Percentiles rank a stretch among this genome's conserved stretches.
These are phyloP conservation scores for Gasterosteus nipponicus DNA, from an alignment of 2,113 vertebrate genomes.

Conservation along the genomic window DNA sequence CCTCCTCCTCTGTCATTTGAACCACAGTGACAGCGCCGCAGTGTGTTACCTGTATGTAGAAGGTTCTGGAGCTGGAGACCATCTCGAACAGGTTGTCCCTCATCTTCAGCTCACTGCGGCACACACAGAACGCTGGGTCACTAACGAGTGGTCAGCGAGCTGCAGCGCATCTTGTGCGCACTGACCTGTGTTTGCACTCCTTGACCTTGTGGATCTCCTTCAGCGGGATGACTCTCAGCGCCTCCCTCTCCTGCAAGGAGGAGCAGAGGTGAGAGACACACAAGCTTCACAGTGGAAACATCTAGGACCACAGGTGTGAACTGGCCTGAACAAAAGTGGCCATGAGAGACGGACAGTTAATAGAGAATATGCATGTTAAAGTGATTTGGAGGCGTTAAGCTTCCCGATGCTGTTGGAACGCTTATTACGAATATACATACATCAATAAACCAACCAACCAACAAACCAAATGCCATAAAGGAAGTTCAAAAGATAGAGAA, in stretches of 20 bases:
- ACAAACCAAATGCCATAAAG: too few species aligned
- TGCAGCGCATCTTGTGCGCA: neutral
- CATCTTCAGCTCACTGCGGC: slow-evolving; percentile 92
- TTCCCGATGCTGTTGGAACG: too few species aligned
- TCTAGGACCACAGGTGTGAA: too few species aligned
- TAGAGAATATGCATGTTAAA: too few species aligned
- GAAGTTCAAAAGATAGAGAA: too few species aligned
- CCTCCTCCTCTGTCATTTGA: too few species aligned
- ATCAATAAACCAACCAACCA: too few species aligned
- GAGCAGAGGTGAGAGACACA: neutral
- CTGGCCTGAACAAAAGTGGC: too few species aligned
- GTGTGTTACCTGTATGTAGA: slow-evolving; percentile 92
- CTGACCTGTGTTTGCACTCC: slow-evolving; percentile 96
- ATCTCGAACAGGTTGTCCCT: slow-evolving; percentile 99
- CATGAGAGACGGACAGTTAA: too few species aligned
- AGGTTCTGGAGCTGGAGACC: slow-evolving; percentile 93
- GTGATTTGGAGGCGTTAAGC: too few species aligned
- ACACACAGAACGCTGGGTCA: neutral
- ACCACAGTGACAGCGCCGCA: neutral
- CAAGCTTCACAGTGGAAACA: too few species aligned
- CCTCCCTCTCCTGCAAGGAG: slow-evolving; percentile 85
- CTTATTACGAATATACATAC: too few species aligned
- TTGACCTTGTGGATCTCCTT: slow-evolving; percentile 96
- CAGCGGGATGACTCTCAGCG: slow-evolving; percentile 89
- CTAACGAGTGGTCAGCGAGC: neutral